A percentile compares a stretch with the other conserved stretches of the same genome.
Evolutionary conservation across 2,113 vertebrate genomes (phyloP).

Genomic region (Thomomys bottae): DNA sequence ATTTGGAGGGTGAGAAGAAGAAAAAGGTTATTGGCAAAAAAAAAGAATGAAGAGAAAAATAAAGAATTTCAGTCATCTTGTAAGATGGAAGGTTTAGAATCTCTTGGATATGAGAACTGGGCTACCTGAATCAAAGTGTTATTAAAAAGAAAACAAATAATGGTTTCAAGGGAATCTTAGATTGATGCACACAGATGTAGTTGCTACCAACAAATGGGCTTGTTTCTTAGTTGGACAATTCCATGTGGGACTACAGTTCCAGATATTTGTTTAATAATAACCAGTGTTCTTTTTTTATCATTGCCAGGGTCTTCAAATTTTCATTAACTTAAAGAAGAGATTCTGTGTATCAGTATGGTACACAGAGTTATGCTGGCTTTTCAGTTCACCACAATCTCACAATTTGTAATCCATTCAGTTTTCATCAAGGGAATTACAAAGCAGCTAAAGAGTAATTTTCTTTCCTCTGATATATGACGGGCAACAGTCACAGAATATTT

Average conservation of each 20-base stretch:
- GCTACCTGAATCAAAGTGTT: neutral
- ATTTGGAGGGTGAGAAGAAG: neutral
- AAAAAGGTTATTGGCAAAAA: neutral
- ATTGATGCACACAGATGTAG: neutral
- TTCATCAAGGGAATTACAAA: slow-evolving; percentile 31
- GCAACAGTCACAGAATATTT: slow-evolving; percentile 41
- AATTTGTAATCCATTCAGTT: slow-evolving; percentile 58
- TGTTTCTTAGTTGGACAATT: neutral
- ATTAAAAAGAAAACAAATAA: neutral
- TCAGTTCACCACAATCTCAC: slow-evolving; percentile 5
- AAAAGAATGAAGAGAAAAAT: neutral
- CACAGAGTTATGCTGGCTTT: neutral
- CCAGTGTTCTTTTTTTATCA: neutral
- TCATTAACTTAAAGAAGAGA: slow-evolving; percentile 39
- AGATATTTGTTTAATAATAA: neutral
- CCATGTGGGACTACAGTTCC: too few relatives aligned
- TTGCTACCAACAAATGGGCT: neutral
- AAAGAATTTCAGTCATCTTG: neutral
- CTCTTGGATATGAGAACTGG: neutral
- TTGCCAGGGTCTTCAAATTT: neutral
- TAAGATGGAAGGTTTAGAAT: neutral
- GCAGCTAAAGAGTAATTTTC: slow-evolving; percentile 54
- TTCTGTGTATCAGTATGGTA: slow-evolving; percentile 1
- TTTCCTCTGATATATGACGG: slow-evolving; percentile 60
- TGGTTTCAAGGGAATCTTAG: neutral